These are phyloP conservation scores for Phylloscopus trochiloides DNA, from an alignment of 2,113 vertebrate species.

Conservation along the genomic window DNA sequence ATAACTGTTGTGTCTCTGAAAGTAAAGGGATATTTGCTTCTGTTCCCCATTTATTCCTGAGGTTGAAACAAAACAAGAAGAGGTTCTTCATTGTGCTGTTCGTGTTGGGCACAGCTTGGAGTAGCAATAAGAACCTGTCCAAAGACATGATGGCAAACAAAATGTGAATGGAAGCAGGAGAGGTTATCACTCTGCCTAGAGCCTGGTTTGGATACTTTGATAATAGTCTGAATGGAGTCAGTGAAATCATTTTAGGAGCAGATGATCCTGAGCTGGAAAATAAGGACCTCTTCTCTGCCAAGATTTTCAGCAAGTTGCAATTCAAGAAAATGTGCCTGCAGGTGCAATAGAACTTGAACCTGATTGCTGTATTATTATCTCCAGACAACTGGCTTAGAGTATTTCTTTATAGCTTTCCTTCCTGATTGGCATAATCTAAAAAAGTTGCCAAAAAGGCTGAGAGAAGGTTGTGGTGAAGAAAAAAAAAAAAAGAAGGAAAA, in stretches of 20 bases:
- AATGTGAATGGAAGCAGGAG: conserved; percentile 37
- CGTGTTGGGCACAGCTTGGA: background rate
- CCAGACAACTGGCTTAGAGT: conserved; percentile 29
- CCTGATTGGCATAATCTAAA: background rate
- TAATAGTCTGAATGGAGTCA: conserved; percentile 22
- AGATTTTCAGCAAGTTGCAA: conserved; percentile 37
- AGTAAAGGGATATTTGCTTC: background rate
- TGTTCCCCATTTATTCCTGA: background rate
- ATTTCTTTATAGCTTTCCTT: background rate
- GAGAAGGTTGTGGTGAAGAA: background rate
- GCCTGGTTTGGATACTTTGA: conserved; percentile 28
- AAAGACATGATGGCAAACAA: background rate
- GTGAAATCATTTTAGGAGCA: conserved; percentile 52
- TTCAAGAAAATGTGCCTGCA: conserved; percentile 40
- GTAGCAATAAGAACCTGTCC: background rate
- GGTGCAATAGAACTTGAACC: conserved; percentile 11
- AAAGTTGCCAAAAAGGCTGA: background rate
- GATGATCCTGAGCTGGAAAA: conserved; percentile 59
- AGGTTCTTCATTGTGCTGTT: background rate
- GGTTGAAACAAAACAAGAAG: background rate
- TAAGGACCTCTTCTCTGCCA: background rate
- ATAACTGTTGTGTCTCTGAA: background rate
- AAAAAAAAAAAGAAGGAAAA: background rate
- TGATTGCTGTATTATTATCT: conserved; percentile 14
- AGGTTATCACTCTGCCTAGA: conserved; percentile 27